phyloP scores from a whole-genome alignment of 2,113 vertebrate genomes.

The Nymphicus hollandicus region DNA sequence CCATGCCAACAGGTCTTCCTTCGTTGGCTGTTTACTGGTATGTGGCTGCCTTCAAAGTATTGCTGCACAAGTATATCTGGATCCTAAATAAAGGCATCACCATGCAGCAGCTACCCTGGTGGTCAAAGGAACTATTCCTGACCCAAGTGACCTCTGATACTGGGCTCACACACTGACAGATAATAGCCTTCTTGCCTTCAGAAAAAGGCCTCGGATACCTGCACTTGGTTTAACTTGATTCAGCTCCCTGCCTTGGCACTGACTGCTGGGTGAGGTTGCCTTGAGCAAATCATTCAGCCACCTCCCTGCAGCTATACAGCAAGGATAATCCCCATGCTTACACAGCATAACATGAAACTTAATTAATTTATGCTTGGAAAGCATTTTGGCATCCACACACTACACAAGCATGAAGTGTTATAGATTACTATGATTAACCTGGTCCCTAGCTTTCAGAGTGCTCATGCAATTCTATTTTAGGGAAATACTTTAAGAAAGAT shows the following conservation, averaged over 20 bases:
- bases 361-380: background rate
- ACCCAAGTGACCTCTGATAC: background rate
- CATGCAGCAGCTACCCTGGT: background rate
- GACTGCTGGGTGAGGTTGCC: background rate
- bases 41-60: background rate
- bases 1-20: background rate
- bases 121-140: background rate
- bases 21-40: background rate
- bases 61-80: background rate
- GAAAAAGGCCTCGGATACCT: background rate
- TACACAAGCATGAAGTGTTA: background rate
- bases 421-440: background rate
- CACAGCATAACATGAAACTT: background rate
- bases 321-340: background rate
- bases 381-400: background rate
- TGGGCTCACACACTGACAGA: background rate
- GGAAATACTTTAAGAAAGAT: background rate
- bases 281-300: background rate
- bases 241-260: background rate
- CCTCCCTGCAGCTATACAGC: background rate
- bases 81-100: background rate
- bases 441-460: background rate
- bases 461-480: background rate
- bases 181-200: background rate
- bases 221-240: background rate